Evolutionary conservation across 2,113 vertebrate species (phyloP), one percentile per base, ranked within the genome.

Genomic region (Arvicanthis niloticus): DNA sequence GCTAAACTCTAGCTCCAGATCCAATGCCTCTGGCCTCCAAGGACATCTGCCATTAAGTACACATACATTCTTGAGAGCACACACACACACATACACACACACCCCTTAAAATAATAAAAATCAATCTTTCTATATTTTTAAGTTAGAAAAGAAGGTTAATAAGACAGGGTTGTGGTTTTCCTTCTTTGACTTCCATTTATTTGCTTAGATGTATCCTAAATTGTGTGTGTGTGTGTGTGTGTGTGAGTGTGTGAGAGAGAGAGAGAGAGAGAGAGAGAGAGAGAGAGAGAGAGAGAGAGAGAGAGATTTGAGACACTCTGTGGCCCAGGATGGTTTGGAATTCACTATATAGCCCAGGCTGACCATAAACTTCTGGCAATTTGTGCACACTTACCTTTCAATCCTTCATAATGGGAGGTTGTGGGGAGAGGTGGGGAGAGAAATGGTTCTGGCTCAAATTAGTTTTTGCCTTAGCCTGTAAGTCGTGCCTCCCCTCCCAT

Each of bases 21-120:
- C 22, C 37, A 19, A 58, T 16, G 56, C 48, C 26, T 53, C 77
- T 34, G 77, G 37, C 37, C 80, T 40, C 80, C 22, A 42, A 58
- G 56, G 22, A 42, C 56, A 82, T 11, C 21, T 40, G 53, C 37
- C 24, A 0, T 53, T 37, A 78, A n/a, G 34, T 70, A 13, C 6
- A 7, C 16, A n/a, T 0, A 6, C 37, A 19, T 6, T n/a, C n/a
- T n/a, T n/a, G n/a, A n/a, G n/a, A n/a, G 2, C 15, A 12, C 40
- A 40, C 7, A 40, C 7, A 8, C 6, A 73, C 37, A 31, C 8
- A 10, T 19, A 56, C 17, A 37, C 21, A n/a, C 53, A 81, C 19
- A 22, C 9, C 22, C 26, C 42, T 48, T 48, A 45, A 45, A 76
- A 76, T 76, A 29, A 76, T 76, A 76, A 48, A 76, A 76, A 76